A percentile compares a stretch with the other conserved stretches of the same genome.
Evolutionary conservation across 2,888 invertebrate genomes (phyloP).

Genomic region (Spilarctia lutea): DNA sequence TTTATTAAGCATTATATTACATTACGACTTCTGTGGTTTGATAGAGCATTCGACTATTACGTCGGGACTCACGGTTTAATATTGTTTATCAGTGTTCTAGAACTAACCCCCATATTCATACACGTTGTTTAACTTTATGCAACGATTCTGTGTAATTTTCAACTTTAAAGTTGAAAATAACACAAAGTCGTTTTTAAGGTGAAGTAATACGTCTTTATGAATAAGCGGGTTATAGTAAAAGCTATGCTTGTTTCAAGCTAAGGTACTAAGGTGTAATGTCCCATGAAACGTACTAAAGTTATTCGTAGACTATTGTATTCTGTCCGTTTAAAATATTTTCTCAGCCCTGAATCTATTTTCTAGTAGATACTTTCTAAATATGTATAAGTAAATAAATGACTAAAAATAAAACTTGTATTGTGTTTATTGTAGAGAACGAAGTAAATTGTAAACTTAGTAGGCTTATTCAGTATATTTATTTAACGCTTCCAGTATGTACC

Average conservation of each 20-base stretch:
- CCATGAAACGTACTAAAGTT: neutral
- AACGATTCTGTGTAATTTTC: too few relatives aligned
- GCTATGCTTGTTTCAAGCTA: neutral
- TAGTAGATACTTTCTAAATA: too few relatives aligned
- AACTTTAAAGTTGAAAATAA: too few relatives aligned
- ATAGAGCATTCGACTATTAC: neutral
- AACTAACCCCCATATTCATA: neutral
- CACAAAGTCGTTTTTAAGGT: neutral
- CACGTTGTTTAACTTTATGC: too few relatives aligned
- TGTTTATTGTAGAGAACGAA: neutral
- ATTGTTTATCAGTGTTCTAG: neutral
- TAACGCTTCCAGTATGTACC: neutral
- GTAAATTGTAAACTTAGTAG: neutral
- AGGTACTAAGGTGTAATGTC: neutral
- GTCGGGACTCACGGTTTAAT: too few relatives aligned
- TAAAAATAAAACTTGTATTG: too few relatives aligned
- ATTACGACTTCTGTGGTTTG: neutral
- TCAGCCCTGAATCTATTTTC: too few relatives aligned
- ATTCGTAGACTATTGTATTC: neutral
- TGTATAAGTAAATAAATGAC: too few relatives aligned
- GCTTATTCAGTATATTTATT: neutral
- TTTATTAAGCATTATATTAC: neutral
- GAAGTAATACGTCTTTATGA: too few relatives aligned
- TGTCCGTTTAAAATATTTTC: neutral
- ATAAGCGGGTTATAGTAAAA: too few relatives aligned